Percentiles rank a stretch among this genome's conserved stretches.
Evolutionary conservation across 2,113 vertebrate species (phyloP).

Genomic region (Chrysochloris asiatica): DNA sequence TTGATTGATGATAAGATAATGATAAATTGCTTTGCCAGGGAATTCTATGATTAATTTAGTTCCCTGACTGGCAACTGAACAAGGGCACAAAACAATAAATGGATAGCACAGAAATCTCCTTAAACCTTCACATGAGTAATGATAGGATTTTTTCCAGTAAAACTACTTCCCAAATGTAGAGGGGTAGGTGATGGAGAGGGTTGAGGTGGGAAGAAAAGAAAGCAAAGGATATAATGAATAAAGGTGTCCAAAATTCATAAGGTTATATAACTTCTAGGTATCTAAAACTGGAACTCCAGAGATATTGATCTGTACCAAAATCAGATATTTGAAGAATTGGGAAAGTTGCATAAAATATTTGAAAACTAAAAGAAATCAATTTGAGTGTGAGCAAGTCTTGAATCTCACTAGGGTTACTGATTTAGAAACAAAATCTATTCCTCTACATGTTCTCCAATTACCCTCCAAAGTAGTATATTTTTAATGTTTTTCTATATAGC

Average conservation of each 20-base stretch:
- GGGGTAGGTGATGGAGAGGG: background rate
- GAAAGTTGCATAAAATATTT: slow-evolving; percentile 32
- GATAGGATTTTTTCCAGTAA: background rate
- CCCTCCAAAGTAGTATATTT: background rate
- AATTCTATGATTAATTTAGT: slow-evolving; percentile 64
- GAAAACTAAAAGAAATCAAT: slow-evolving; percentile 29
- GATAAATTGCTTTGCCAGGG: slow-evolving; percentile 44
- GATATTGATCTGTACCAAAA: slow-evolving; percentile 17
- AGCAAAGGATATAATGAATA: slow-evolving; percentile 25
- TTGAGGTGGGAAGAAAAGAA: background rate
- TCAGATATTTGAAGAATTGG: slow-evolving; percentile 1
- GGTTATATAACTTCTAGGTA: background rate
- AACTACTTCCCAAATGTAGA: slow-evolving; percentile 32
- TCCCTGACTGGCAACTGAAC: slow-evolving; percentile 43
- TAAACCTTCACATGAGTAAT: slow-evolving; percentile 25
- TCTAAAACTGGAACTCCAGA: slow-evolving; percentile 39
- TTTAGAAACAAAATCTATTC: background rate
- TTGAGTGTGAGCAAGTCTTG: slow-evolving; percentile 7
- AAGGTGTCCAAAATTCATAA: background rate
- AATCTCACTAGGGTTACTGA: background rate
- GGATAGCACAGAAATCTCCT: slow-evolving; percentile 13
- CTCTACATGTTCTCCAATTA: background rate
- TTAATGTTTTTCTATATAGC: background rate
- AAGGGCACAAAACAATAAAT: slow-evolving; percentile 60
- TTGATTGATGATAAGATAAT: slow-evolving; percentile 43